Percentiles rank a stretch among this genome's conserved stretches.
phyloP scores from a whole-genome alignment of 2,888 invertebrate genomes.

The Amblyteles armatorius region DNA sequence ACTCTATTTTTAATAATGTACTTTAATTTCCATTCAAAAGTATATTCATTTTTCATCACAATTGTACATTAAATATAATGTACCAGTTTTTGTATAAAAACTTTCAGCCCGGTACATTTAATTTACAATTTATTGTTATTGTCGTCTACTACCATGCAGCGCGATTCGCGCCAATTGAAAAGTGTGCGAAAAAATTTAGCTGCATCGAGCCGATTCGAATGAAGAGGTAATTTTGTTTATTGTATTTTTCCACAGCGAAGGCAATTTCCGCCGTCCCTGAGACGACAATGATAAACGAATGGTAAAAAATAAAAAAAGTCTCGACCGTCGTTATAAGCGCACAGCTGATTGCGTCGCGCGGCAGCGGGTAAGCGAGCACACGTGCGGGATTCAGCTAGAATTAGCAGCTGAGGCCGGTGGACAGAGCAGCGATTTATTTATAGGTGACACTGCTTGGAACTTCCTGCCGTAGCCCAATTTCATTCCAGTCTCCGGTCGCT shows the following conservation, averaged over 20 bases:
- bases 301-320: background rate
- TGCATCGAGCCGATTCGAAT: too few species aligned
- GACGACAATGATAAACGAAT: background rate
- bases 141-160: too few species aligned
- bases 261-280: background rate
- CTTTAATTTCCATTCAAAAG: too few species aligned
- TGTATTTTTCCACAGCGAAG: background rate
- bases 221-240: background rate
- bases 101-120: too few species aligned
- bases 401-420: conserved; percentile 37
- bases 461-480: conserved; percentile 44
- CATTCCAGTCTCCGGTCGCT: conserved; percentile 35
- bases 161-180: too few species aligned
- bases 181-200: too few species aligned
- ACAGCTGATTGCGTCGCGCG: conserved; percentile 8
- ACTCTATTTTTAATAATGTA: too few species aligned
- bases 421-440: conserved; percentile 37
- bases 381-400: conserved; percentile 1
- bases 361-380: conserved; percentile 16
- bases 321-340: background rate
- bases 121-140: too few species aligned
- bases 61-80: too few species aligned
- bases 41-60: too few species aligned
- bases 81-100: too few species aligned
- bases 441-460: conserved; percentile 49